Evolutionary conservation across 1,140 invertebrate species (phyloP).

Genomic region (Caerostris darwini): DNA sequence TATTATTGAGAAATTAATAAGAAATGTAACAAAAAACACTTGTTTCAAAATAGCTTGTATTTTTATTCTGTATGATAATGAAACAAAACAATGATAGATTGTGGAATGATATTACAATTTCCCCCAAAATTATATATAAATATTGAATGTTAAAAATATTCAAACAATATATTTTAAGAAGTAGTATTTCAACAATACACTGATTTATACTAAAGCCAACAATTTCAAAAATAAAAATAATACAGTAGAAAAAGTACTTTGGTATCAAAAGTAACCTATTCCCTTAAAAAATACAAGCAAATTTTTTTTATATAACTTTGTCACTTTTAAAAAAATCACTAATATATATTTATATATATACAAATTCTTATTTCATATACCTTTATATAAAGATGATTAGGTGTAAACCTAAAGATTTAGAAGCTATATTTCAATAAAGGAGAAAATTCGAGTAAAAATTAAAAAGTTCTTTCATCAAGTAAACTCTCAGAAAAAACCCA

Average conservation of each 20-base stretch:
- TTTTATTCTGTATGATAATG: slow-evolving; percentile 40
- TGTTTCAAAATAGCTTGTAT: slow-evolving; percentile 18
- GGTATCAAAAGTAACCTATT: slow-evolving; percentile 18
- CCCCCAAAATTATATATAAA: slow-evolving; percentile 5
- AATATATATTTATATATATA: background rate
- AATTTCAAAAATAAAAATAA: background rate
- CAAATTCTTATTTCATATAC: background rate
- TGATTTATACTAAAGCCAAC: background rate
- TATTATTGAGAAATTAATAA: too few relatives aligned
- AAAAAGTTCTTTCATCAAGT: too few relatives aligned
- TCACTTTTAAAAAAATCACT: background rate
- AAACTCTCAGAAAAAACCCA: background rate
- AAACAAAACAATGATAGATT: slow-evolving; percentile 37
- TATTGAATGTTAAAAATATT: background rate
- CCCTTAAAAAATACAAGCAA: background rate
- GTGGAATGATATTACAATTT: slow-evolving; percentile 35
- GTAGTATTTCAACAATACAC: background rate
- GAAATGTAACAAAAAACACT: too few relatives aligned
- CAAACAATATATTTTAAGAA: background rate
- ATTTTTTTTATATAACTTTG: background rate
- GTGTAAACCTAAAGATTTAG: background rate
- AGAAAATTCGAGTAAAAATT: background rate
- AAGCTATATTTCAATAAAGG: background rate
- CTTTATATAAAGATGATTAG: background rate
- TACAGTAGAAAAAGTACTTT: slow-evolving; percentile 10